phyloP scores from a whole-genome alignment of 2,888 invertebrate genomes.

The Dermolepida albohirtum region DNA sequence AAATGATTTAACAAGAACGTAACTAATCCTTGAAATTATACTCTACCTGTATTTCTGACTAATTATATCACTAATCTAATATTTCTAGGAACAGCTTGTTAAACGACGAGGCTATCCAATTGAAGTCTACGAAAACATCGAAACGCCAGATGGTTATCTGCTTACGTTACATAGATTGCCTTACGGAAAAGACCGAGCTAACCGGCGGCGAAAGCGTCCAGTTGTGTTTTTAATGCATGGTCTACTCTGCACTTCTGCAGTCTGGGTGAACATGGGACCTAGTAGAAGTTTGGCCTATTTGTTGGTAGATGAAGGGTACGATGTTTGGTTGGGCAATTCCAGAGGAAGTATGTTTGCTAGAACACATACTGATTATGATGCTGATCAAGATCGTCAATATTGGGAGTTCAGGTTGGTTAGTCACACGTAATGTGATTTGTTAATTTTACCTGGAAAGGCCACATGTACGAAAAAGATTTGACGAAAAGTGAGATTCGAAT shows the following conservation, averaged over 20 bases:
- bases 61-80: too few relatives aligned
- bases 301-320: constrained; percentile 65
- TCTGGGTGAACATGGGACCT: constrained; percentile 77
- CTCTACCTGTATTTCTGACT: too few relatives aligned
- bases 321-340: constrained; percentile 72
- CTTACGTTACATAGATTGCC: constrained; percentile 80
- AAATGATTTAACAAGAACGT: too few relatives aligned
- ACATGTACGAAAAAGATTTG: too few relatives aligned
- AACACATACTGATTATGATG: constrained; percentile 64
- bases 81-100: too few relatives aligned
- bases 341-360: constrained; percentile 70
- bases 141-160: constrained; percentile 84
- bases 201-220: constrained; percentile 53
- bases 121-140: constrained; percentile 70
- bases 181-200: constrained; percentile 58
- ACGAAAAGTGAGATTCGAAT: too few relatives aligned
- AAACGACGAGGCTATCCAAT: constrained; percentile 62
- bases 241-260: constrained; percentile 76
- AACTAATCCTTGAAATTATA: too few relatives aligned
- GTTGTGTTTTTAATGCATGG: constrained; percentile 82
- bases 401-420: constrained; percentile 62
- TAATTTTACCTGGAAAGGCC: neutral
- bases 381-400: constrained; percentile 57
- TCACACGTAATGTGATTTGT: neutral
- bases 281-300: constrained; percentile 67